phyloP scores from a whole-genome alignment of 30 jellyfish, hydroid and myxozoan genomes.

The Calvadosia cruxmelitensis region DNA sequence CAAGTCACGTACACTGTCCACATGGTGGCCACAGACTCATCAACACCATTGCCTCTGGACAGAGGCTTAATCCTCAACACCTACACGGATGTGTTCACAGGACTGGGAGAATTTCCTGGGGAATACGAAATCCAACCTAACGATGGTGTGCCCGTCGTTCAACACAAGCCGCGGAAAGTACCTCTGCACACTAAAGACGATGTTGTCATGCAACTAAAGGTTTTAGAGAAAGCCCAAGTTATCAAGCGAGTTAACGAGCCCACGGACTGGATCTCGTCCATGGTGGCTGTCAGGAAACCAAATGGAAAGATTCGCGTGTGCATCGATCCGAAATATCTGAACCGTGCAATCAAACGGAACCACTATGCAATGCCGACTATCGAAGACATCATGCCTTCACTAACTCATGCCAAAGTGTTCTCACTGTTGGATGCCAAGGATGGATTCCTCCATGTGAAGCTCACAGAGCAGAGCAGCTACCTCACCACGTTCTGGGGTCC shows the following conservation, averaged over 20 bases:
- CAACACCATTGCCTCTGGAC: too few relatives aligned
- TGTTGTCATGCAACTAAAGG: too few relatives aligned
- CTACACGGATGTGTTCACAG: too few relatives aligned
- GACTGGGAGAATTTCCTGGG: too few relatives aligned
- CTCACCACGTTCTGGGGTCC: conserved; percentile 30
- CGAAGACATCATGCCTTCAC: conserved; percentile 19
- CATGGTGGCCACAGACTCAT: too few relatives aligned
- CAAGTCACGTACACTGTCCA: too few relatives aligned
- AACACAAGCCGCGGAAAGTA: too few relatives aligned
- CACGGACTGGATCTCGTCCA: conserved; percentile 28
- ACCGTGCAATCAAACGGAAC: conserved; percentile 16
- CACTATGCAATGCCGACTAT: conserved; percentile 18
- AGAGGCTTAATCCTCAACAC: too few relatives aligned
- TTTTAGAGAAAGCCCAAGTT: too few relatives aligned
- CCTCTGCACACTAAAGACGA: too few relatives aligned
- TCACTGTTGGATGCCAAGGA: conserved; percentile 16
- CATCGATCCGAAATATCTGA: conserved; percentile 21
- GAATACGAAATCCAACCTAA: too few relatives aligned
- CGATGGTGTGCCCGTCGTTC: too few relatives aligned
- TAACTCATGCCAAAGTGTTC: conserved; percentile 8
- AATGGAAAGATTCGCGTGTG: conserved; percentile 25
- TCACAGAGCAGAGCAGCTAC: conserved; percentile 11
- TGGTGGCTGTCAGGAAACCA: conserved; percentile 14
- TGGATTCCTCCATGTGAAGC: conserved; percentile 11
- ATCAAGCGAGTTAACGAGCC: conserved; percentile 28